phyloP scores from a whole-genome alignment of 2,888 invertebrate genomes.

The Morpho achilles region DNA sequence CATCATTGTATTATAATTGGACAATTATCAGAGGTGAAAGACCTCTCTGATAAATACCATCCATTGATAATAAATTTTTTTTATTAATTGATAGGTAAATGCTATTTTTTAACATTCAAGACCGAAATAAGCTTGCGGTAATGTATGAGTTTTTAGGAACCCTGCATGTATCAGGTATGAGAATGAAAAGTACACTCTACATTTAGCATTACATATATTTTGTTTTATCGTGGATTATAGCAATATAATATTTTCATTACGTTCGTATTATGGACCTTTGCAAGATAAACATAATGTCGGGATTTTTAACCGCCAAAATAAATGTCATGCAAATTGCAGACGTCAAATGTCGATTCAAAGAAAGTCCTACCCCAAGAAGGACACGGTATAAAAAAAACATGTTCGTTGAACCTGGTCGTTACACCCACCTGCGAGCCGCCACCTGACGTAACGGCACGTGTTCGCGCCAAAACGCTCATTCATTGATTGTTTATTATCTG shows the following conservation, averaged over 20 bases:
- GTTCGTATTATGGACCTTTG: too few species aligned
- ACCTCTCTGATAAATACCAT: slow-evolving; percentile 8
- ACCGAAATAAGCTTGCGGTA: too few species aligned
- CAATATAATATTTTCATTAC: too few species aligned
- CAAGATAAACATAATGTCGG: too few species aligned
- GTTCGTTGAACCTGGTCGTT: slow-evolving; percentile 29
- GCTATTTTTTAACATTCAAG: too few species aligned
- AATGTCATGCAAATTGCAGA: slow-evolving; percentile 14
- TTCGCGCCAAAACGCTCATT: slow-evolving; percentile 42
- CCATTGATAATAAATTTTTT: too few species aligned
- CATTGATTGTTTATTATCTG: slow-evolving; percentile 18
- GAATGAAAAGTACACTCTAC: too few species aligned
- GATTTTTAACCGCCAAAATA: slow-evolving; percentile 15
- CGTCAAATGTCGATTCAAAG: neutral
- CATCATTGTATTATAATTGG: slow-evolving; percentile 42
- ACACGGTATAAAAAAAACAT: slow-evolving; percentile 16
- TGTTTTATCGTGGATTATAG: neutral
- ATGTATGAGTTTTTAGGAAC: too few species aligned
- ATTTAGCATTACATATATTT: too few species aligned
- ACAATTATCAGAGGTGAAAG: slow-evolving; percentile 34
- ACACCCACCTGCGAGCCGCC: slow-evolving; percentile 34
- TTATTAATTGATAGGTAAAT: too few species aligned
- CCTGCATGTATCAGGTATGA: too few species aligned
- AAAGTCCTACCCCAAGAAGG: slow-evolving; percentile 23
- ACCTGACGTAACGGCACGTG: slow-evolving; percentile 72